Base-by-base conservation (phyloP, 2,113 vertebrate species). In the Nibea coibor region DNA sequence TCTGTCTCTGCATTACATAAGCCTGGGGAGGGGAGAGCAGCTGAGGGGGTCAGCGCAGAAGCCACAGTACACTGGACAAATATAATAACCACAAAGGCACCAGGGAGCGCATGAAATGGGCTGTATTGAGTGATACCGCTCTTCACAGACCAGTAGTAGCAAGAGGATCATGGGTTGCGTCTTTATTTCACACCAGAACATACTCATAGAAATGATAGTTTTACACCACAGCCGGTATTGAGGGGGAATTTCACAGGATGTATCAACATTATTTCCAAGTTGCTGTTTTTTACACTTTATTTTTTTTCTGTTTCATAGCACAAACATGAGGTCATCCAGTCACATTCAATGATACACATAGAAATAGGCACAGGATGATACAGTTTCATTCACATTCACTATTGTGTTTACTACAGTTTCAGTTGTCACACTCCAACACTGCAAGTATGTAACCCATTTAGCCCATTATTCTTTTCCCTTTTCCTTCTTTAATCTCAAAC, bases 41-140 rank as follows among this genome's bases (percentile, higher is more conserved):
- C 81, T 90, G 89, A 89, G 87, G 90, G 92, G 85, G 87, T 90
- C 87, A 84, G 81, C 70, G 83, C 85, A 88, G 86, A 92, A 90
- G 89, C 90, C 90, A 94, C 91, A 94, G 90, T 93, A 92, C 93
- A 93, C 92, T 94, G 94, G 93, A 93, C 91, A 94, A 94, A 95
- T 91, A 94, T 93, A 95, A 95, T 94, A 93, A 91, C 85, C 85
- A 88, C 80, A 90, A 88, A 92, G 69, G 89, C 92, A 90, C 79
- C 54, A 65, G 88, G 77, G 87, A 89, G 86, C 67, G 77, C 84
- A 90, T 93, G 84, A 93, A 94, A 93, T 85, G 87, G 78, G 78
- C 54, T 89, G 82, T 76, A 87, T 82, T 93, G 91, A 94, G 88
- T 88, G 79, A 90, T 88, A 51, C 79, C 78, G 85, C 82, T 88